phyloP scores from a whole-genome alignment of 1,140 invertebrate species.

The Atta colombica region DNA sequence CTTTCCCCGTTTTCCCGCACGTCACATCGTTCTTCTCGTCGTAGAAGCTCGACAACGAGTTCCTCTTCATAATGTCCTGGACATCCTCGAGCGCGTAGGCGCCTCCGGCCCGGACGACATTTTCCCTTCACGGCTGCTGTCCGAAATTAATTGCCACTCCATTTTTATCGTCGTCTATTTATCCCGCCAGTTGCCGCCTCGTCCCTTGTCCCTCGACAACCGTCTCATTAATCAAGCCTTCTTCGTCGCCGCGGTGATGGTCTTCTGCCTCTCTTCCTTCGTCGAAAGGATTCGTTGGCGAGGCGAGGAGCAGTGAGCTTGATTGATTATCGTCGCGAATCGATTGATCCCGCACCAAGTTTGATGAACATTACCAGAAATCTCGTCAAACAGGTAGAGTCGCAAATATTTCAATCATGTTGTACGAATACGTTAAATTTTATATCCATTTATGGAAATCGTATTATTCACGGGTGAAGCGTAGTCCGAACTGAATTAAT shows the following conservation, averaged over 20 bases:
- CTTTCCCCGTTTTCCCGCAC: slow-evolving; percentile 56
- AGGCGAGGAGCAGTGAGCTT: slow-evolving; percentile 62
- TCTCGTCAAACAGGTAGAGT: slow-evolving; percentile 17
- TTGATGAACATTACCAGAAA: slow-evolving; percentile 54
- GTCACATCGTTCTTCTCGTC: slow-evolving; percentile 67
- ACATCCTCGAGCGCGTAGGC: slow-evolving; percentile 72
- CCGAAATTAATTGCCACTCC: slow-evolving; percentile 82
- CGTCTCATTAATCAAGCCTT: slow-evolving; percentile 80
- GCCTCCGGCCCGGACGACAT: slow-evolving; percentile 68
- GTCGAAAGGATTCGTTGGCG: slow-evolving; percentile 66
- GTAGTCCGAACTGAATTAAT: slow-evolving; percentile 45
- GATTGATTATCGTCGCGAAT: slow-evolving; percentile 71
- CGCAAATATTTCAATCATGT: slow-evolving; percentile 48
- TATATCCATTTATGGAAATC: slow-evolving; percentile 54
- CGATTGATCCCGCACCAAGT: slow-evolving; percentile 67
- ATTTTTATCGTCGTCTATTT: slow-evolving; percentile 82
- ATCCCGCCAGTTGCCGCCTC: slow-evolving; percentile 77
- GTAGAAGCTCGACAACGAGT: slow-evolving; percentile 61
- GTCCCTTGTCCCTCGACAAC: slow-evolving; percentile 77
- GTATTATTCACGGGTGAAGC: slow-evolving; percentile 24
- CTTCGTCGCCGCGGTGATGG: slow-evolving; percentile 71
- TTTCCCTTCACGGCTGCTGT: slow-evolving; percentile 70
- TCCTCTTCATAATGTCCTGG: slow-evolving; percentile 75
- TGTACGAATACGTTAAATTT: slow-evolving; percentile 34
- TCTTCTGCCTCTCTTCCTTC: slow-evolving; percentile 53